Base-by-base conservation (phyloP, 2,888 invertebrate genomes). In the Chirona hameri region DNA sequence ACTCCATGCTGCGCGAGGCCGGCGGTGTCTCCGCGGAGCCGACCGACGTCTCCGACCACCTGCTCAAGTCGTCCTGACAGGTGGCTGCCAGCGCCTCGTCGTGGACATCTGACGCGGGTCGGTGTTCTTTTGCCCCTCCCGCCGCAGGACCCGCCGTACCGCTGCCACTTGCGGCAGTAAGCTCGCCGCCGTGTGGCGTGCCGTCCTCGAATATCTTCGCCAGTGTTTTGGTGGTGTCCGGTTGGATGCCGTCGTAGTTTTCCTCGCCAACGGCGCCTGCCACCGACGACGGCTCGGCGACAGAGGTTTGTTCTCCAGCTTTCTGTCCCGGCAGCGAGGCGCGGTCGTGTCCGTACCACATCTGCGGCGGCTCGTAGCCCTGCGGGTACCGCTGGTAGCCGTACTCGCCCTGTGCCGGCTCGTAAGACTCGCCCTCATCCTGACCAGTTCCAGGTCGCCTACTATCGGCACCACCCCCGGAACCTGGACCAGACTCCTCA, bases 351-450 rank as follows among this genome's bases (percentile, higher is more conserved):
- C 69, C 69, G 9, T 69, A 69, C 69, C 69, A 69, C 69, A 69
- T 69, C 12, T 69, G 69, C 14, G 69, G n/a, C 2, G 69, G 69
- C 29, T 69, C 69, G 69, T 69, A 15, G 12, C 69, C 69, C 29
- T 39, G 72, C 39, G 76, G 76, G 24, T 76, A 76, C 46, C 76
- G 76, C 76, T 76, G 76, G 46, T 46, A 76, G 21, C 76, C 76
- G n/a, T 76, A 76, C 76, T 76, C 76, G 9, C 76, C 76, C 24
- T 76, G 76, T 5, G 76, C 76, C 18, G 76, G 76, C 21, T 76
- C 76, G 46, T 76, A 76, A 5, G 39, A 18, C 18, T 72, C 31
- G 29, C 18, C 31, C 7, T 3, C 24, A 7, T 15, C 46, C 24
- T 76, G 76, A 18, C 46, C 39, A 10, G n/a, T 12, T 27, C 65